phyloP scores from a whole-genome alignment of 1,140 invertebrate species.

The Glossosoma conforme region DNA sequence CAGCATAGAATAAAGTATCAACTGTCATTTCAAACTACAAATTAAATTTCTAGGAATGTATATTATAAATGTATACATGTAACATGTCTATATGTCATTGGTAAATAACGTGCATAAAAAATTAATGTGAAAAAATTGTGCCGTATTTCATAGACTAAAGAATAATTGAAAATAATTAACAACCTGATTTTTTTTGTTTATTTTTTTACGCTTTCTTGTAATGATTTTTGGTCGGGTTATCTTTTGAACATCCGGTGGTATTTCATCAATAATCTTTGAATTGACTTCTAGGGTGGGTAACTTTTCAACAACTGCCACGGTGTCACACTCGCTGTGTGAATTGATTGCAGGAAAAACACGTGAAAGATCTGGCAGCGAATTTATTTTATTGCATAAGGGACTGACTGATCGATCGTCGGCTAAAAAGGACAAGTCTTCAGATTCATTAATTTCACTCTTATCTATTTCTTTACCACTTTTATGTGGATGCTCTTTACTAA shows the following conservation, averaged over 20 bases:
- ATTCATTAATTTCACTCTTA: conserved; percentile 12
- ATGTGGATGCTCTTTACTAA: conserved; percentile 1
- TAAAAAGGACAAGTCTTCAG: conserved; percentile 28
- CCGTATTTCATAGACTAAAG: no score
- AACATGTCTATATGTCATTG: no score
- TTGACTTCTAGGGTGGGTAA: conserved; percentile 7
- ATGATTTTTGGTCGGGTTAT: no score
- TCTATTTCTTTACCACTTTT: conserved; percentile 18
- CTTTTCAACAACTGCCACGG: no score
- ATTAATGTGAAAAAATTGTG: no score
- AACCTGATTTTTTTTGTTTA: conserved; percentile 17
- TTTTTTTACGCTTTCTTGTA: conserved; percentile 9
- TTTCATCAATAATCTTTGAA: conserved; percentile 8
- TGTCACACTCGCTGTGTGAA: no score
- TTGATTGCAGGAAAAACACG: no score
- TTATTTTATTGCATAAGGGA: conserved; percentile 1
- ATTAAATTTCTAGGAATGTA: background rate
- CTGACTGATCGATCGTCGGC: conserved; percentile 18
- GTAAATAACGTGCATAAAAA: no score
- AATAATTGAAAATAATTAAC: no score
- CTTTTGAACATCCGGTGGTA: conserved; percentile 3
- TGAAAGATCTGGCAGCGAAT: background rate
- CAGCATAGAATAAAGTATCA: no score
- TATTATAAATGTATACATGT: background rate
- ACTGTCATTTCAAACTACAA: background rate